phyloP scores from a whole-genome alignment of 2,113 vertebrate species.

The Macrotus californicus region DNA sequence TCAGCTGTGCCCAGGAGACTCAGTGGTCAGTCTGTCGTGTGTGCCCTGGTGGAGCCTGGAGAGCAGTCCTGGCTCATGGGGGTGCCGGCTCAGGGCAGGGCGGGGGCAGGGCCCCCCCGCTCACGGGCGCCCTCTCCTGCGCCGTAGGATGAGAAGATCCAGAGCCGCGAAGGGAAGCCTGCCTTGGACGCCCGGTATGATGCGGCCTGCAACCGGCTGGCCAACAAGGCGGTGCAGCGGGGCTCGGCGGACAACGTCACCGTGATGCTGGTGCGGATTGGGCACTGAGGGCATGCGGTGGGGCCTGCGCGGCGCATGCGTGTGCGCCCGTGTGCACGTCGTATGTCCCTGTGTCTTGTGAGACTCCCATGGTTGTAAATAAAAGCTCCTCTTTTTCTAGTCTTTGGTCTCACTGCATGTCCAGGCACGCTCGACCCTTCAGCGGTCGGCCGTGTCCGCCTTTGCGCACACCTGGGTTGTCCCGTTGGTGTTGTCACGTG shows the following conservation, averaged over 20 bases:
- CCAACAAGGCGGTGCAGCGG: conserved; percentile 91
- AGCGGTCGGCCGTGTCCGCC: neutral
- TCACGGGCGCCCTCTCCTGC: neutral
- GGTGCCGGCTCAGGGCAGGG: neutral
- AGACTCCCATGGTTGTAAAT: conserved; percentile 79
- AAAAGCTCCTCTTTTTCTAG: conserved; percentile 73
- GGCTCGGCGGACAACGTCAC: conserved; percentile 97
- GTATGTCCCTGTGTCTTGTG: conserved; percentile 47
- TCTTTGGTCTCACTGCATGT: neutral
- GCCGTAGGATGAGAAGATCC: conserved; percentile 83
- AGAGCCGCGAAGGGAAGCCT: conserved; percentile 78
- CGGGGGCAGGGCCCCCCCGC: neutral
- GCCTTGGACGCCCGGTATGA: conserved; percentile 82
- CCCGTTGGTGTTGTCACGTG: too few species aligned
- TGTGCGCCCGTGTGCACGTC: neutral
- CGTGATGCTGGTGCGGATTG: conserved; percentile 88
- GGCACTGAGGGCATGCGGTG: conserved; percentile 75
- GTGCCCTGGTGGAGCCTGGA: neutral
- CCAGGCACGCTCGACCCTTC: neutral
- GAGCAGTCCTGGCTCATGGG: accelerated
- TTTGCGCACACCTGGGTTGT: too few species aligned
- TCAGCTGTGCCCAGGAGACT: neutral
- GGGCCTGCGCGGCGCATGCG: neutral
- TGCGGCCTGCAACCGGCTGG: conserved; percentile 89
- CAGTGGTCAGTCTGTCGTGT: neutral